phyloP scores from a whole-genome alignment of 2,888 invertebrate species.

The Taphrorychus bicolor region DNA sequence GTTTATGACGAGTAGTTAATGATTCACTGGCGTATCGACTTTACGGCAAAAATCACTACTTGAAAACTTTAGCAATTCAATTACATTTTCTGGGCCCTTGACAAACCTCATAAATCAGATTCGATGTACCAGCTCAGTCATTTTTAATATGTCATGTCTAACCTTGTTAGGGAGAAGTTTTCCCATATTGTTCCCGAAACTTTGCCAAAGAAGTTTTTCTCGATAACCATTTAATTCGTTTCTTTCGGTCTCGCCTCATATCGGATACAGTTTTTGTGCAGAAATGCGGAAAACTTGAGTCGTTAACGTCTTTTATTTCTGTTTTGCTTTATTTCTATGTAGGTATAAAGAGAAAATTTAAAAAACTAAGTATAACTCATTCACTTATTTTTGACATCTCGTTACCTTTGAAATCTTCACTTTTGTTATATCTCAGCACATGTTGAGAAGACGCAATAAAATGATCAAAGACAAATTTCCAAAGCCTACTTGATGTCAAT shows the following conservation, averaged over 20 bases:
- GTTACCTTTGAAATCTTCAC: no score
- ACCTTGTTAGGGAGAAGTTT: conserved; percentile 2
- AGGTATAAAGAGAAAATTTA: no score
- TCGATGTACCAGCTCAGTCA: conserved; percentile 1
- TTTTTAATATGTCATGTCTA: conserved; percentile 11
- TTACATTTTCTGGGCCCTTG: background rate
- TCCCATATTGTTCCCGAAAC: conserved; percentile 8
- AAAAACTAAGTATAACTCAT: no score
- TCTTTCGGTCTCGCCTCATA: background rate
- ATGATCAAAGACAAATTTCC: no score
- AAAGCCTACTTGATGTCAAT: no score
- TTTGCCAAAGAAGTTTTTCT: background rate
- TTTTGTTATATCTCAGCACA: no score
- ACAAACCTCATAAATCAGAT: background rate
- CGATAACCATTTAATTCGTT: conserved; percentile 1
- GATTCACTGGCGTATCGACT: background rate
- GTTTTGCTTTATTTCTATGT: no score
- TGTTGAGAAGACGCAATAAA: no score
- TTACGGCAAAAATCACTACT: background rate
- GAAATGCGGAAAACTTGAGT: background rate
- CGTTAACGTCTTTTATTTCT: no score
- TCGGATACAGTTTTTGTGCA: background rate
- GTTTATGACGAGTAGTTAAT: background rate
- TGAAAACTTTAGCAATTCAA: no score
- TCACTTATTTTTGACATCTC: no score